A percentile compares a stretch with the other conserved stretches of the same genome.
Evolutionary conservation across 2,797 vertebrate genomes (phyloP).

Genomic region (Neopelma chrysocephalum): DNA sequence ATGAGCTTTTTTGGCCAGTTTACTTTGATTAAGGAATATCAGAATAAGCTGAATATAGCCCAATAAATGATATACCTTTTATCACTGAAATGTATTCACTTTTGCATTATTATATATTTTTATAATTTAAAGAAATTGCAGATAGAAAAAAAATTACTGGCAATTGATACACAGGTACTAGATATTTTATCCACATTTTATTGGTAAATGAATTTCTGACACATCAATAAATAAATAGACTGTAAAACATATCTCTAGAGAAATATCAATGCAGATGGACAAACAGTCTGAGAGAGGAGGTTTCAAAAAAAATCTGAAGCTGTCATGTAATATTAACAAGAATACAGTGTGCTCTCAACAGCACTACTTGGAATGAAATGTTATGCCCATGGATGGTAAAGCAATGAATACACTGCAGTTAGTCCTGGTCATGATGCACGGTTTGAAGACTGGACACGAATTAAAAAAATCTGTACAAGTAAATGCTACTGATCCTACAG

Average conservation of each 20-base stretch:
- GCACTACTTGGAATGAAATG: not conserved
- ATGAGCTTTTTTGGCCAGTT: not conserved
- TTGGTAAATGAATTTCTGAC: slow-evolving; percentile 38
- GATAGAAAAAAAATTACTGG: not conserved
- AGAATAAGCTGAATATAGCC: not conserved
- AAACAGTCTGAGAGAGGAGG: slow-evolving; percentile 42
- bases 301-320: slow-evolving; percentile 45
- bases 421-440: slow-evolving; percentile 13
- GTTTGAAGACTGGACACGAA: not conserved
- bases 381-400: slow-evolving; percentile 81
- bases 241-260: slow-evolving; percentile 57
- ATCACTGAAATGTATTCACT: not conserved
- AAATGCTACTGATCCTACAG: not conserved
- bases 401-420: slow-evolving; percentile 41
- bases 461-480: not conserved
- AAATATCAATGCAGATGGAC: slow-evolving; percentile 28
- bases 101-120: not conserved
- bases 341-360: slow-evolving; percentile 53
- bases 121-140: not conserved
- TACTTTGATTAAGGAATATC: not conserved
- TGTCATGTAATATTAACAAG: slow-evolving; percentile 51
- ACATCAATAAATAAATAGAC: slow-evolving; percentile 22
- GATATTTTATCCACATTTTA: not conserved
- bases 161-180: not conserved
- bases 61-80: not conserved